Evolutionary conservation across 2,888 invertebrate genomes (phyloP).

Genomic region (Nomada flava): DNA sequence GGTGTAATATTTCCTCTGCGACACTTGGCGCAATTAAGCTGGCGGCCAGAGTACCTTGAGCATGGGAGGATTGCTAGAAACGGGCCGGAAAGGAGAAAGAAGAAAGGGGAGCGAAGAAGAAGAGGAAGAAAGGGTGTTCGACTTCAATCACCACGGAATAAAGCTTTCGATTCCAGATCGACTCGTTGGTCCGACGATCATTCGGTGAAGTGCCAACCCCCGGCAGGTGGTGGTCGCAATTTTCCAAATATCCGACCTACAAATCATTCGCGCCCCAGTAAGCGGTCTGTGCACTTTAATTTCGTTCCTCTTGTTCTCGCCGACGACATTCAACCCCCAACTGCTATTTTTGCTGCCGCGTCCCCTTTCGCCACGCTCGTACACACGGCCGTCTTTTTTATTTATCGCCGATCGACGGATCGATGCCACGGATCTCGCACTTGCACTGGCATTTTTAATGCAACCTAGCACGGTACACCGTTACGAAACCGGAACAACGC

Average conservation of each 20-base stretch:
- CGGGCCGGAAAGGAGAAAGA: background rate
- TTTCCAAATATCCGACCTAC: slow-evolving; percentile 52
- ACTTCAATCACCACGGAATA: background rate
- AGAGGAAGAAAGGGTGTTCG: background rate
- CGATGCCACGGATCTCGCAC: slow-evolving; percentile 19
- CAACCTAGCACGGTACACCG: slow-evolving; percentile 13
- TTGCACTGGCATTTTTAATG: slow-evolving; percentile 19
- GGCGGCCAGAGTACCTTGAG: background rate
- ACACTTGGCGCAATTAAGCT: slow-evolving; percentile 60
- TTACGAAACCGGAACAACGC: background rate
- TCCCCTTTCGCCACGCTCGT: background rate
- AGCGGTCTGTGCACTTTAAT: slow-evolving; percentile 49
- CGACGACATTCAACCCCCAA: background rate
- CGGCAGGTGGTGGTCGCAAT: slow-evolving; percentile 52
- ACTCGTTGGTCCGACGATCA: slow-evolving; percentile 12
- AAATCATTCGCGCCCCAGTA: slow-evolving; percentile 47
- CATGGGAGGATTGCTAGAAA: background rate
- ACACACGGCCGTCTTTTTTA: background rate
- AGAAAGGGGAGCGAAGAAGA: background rate
- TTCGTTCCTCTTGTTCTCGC: slow-evolving; percentile 29
- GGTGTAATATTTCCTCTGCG: slow-evolving; percentile 33
- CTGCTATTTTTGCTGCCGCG: background rate
- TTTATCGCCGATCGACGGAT: slow-evolving; percentile 42
- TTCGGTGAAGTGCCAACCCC: slow-evolving; percentile 30
- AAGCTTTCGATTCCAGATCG: slow-evolving; percentile 28